These are phyloP conservation scores for Craseonycteris thonglongyai DNA, from an alignment of 2,113 vertebrate genomes.

Conservation along the genomic window DNA sequence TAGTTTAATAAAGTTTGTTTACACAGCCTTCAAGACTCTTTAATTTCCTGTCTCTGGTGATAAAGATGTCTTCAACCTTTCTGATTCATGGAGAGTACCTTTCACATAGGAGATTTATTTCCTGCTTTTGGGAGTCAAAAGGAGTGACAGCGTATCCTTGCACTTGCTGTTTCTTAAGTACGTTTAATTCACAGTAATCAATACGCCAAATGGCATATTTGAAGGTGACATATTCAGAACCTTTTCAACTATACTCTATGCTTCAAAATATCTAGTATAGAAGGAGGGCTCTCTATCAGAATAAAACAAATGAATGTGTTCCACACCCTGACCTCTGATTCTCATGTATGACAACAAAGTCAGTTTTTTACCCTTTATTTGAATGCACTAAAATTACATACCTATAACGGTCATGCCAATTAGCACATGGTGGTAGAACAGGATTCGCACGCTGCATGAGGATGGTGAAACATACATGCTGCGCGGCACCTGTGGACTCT, in stretches of 20 bases:
- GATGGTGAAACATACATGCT: neutral
- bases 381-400: neutral
- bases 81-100: neutral
- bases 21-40: neutral
- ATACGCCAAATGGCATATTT: neutral
- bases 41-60: neutral
- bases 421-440: neutral
- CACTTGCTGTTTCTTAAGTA: neutral
- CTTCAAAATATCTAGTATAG: neutral
- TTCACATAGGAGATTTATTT: neutral
- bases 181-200: neutral
- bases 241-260: neutral
- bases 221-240: neutral
- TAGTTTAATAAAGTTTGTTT: neutral
- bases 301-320: neutral
- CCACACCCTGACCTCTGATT: neutral
- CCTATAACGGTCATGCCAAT: neutral
- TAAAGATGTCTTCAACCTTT: neutral
- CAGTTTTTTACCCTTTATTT: neutral
- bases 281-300: neutral
- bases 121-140: neutral
- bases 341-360: neutral
- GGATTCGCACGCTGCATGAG: neutral
- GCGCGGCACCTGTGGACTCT: neutral
- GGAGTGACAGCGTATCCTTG: neutral